Conservation (phyloP, 2,113 vertebrate genomes). For the Chelonoidis abingdonii region DNA sequence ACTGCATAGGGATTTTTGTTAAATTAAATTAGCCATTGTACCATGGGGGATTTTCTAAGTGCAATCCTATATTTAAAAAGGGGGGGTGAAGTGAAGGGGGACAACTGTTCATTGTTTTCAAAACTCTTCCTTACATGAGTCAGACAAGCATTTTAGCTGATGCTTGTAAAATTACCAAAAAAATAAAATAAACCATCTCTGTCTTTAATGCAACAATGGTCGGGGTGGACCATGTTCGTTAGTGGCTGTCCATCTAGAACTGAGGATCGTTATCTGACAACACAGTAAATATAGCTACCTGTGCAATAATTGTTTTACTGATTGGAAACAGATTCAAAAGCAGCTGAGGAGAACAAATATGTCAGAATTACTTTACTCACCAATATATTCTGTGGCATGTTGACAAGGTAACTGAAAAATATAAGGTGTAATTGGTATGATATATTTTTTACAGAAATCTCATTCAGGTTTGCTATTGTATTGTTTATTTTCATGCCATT, state of each 20-base stretch:
- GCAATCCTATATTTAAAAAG: not conserved
- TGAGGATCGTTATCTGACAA: not conserved
- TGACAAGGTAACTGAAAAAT: not conserved
- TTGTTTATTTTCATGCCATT: not conserved
- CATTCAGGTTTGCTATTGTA: not conserved
- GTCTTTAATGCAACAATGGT: not conserved
- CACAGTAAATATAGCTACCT: not conserved
- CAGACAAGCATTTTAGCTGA: not conserved
- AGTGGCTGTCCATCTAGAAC: not conserved
- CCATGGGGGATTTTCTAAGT: not conserved
- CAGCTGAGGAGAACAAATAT: not conserved
- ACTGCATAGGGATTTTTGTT: fast-evolving
- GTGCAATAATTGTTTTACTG: not conserved
- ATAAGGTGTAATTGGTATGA: not conserved
- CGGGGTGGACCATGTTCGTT: fast-evolving
- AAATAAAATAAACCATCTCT: too few species aligned
- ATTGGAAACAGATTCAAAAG: not conserved
- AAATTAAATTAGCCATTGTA: not conserved
- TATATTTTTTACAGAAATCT: not conserved
- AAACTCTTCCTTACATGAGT: not conserved
- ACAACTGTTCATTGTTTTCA: not conserved
- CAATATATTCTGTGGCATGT: not conserved
- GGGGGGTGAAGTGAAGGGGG: not conserved
- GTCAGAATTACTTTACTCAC: not conserved
- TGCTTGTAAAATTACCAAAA: not conserved